A percentile compares a stretch with the other conserved stretches of the same genome.
phyloP scores from a whole-genome alignment of 2,888 invertebrate species.

The Meiosimyza platycephala region DNA sequence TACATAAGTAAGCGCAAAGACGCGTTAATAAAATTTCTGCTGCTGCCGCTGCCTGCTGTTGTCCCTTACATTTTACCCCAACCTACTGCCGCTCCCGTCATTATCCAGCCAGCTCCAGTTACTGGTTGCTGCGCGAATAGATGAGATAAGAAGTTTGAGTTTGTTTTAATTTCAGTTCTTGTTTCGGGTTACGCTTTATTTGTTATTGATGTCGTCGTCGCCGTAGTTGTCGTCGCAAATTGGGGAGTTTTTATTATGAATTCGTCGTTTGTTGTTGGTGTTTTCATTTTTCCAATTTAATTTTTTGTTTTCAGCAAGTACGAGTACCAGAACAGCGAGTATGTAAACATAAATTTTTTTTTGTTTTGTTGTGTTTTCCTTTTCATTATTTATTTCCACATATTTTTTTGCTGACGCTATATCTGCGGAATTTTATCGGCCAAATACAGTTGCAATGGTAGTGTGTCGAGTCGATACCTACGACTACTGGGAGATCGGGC shows the following conservation, averaged over 20 bases:
- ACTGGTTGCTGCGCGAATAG: not conserved
- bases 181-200: slow-evolving; percentile 33
- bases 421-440: slow-evolving; percentile 1
- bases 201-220: slow-evolving; percentile 26
- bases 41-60: not conserved
- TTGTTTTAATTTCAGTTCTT: slow-evolving; percentile 15
- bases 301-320: not conserved
- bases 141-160: slow-evolving; percentile 10
- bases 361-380: too few relatives aligned
- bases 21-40: slow-evolving; percentile 23
- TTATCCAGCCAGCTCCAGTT: slow-evolving; percentile 1
- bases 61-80: not conserved
- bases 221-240: slow-evolving; percentile 1
- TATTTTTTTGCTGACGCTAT: slow-evolving; percentile 9
- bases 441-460: too few relatives aligned
- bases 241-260: slow-evolving; percentile 30
- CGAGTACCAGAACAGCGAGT: too few relatives aligned
- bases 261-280: not conserved
- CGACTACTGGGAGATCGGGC: too few relatives aligned
- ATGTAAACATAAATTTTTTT: too few relatives aligned
- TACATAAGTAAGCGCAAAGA: not conserved
- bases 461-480: too few relatives aligned
- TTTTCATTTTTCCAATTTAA: slow-evolving; percentile 9
- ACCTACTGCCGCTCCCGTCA: not conserved
- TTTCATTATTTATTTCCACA: not conserved